phyloP scores from a whole-genome alignment of 2,113 vertebrate species.

The Camarhynchus parvulus region DNA sequence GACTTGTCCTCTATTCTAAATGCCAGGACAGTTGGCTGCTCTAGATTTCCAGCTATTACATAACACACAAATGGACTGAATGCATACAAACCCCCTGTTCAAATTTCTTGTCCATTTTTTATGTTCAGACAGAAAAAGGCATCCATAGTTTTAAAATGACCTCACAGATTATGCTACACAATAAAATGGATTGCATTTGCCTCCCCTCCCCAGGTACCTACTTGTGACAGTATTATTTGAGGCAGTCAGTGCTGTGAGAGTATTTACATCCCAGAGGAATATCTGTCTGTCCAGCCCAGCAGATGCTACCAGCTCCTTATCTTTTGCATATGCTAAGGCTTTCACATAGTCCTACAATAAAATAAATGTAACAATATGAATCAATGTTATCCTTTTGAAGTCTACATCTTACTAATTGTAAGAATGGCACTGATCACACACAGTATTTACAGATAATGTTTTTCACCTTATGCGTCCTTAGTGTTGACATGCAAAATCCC shows the following conservation, averaged over 20 bases:
- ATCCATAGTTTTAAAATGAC: not conserved
- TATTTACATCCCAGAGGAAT: slow-evolving; percentile 99
- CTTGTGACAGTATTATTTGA: slow-evolving; percentile 99
- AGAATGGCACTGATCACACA: not conserved
- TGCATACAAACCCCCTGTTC: not conserved
- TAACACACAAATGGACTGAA: not conserved
- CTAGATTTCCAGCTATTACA: not conserved
- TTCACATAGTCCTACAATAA: slow-evolving; percentile 92
- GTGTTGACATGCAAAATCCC: slow-evolving; percentile 98
- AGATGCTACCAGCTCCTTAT: slow-evolving; percentile 97
- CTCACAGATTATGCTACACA: not conserved
- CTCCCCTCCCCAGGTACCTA: slow-evolving; percentile 73
- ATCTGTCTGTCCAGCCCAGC: slow-evolving; percentile 97
- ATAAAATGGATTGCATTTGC: not conserved
- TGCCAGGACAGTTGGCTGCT: not conserved
- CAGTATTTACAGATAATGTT: not conserved
- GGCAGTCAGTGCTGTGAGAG: slow-evolving; percentile 95
- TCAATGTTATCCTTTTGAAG: not conserved
- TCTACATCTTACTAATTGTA: not conserved
- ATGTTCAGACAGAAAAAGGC: not conserved
- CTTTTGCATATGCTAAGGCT: slow-evolving; percentile 96
- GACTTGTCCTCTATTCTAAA: not conserved
- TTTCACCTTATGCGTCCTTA: slow-evolving; percentile 95
- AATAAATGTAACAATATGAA: not conserved
- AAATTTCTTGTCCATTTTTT: not conserved